Percentiles rank a stretch among this genome's conserved stretches.
These are phyloP conservation scores for Temnothorax nylanderi DNA, from an alignment of 1,140 invertebrate genomes.

Conservation along the genomic window DNA sequence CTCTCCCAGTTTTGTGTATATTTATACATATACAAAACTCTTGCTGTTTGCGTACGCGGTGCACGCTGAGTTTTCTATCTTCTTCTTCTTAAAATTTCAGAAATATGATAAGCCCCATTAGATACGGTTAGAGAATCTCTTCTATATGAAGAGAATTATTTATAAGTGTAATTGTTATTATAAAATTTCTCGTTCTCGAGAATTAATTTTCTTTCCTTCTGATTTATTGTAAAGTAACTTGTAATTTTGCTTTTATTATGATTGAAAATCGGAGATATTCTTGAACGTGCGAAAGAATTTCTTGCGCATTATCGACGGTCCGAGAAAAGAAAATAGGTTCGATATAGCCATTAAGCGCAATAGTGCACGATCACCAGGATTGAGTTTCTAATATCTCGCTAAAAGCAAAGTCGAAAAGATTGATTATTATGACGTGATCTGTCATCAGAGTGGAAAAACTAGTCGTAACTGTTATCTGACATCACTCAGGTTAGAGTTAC, in stretches of 20 bases:
- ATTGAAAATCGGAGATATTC: conserved; percentile 1
- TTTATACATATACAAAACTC: background rate
- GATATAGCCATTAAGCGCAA: conserved; percentile 52
- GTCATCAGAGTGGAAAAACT: conserved; percentile 56
- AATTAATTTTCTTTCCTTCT: background rate
- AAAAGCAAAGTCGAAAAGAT: conserved; percentile 62
- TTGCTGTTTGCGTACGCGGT: background rate
- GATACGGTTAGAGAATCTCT: background rate
- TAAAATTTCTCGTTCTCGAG: background rate
- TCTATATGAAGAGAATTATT: background rate
- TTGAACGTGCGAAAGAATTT: conserved; percentile 44
- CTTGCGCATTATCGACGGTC: conserved; percentile 3
- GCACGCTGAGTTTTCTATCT: conserved; percentile 2
- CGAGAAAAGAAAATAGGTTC: conserved; percentile 4
- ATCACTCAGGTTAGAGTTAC: conserved; percentile 39
- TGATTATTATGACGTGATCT: conserved; percentile 63
- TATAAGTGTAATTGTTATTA: background rate
- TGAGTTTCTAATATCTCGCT: conserved; percentile 60
- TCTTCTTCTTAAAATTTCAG: background rate
- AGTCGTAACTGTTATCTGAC: conserved; percentile 49
- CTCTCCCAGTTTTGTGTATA: background rate
- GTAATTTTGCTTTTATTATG: background rate
- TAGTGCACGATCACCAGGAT: conserved; percentile 49
- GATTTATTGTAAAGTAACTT: background rate
- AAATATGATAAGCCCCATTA: background rate